Evolutionary conservation across 2,113 vertebrate species (phyloP).

Genomic region (Siphamia tubifer): DNA sequence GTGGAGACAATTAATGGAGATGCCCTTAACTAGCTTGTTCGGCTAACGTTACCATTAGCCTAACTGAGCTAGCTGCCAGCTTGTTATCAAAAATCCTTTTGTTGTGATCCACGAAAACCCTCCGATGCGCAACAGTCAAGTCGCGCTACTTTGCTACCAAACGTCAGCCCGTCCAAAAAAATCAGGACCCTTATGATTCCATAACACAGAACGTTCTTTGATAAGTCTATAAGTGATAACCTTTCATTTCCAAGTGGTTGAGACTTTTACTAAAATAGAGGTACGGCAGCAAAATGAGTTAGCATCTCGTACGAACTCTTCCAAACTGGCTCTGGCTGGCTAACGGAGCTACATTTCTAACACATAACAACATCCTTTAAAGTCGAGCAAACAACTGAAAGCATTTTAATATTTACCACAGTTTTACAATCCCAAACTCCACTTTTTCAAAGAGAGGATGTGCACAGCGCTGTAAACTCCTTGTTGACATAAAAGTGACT

Average conservation of each 20-base stretch:
- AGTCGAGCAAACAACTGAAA: conserved; percentile 44
- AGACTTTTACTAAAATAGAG: conserved; percentile 20
- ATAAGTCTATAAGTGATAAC: background rate
- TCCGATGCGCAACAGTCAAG: conserved; percentile 58
- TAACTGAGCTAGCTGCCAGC: conserved; percentile 57
- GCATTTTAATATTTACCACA: conserved; percentile 53
- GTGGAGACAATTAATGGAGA: background rate
- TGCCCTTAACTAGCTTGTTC: background rate
- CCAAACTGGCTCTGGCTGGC: conserved; percentile 54
- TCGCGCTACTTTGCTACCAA: conserved; percentile 26
- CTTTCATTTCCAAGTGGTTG: background rate
- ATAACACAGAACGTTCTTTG: background rate
- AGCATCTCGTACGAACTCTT: conserved; percentile 64
- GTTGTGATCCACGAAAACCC: conserved; percentile 68
- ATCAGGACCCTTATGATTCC: background rate
- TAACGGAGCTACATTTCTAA: conserved; percentile 46
- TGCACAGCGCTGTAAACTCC: background rate
- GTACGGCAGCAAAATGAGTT: conserved; percentile 36
- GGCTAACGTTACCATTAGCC: conserved; percentile 63
- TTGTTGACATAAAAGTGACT: conserved; percentile 9
- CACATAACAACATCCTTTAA: conserved; percentile 59
- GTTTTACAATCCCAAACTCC: conserved; percentile 4
- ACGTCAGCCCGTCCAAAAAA: background rate
- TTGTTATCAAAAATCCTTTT: conserved; percentile 79
- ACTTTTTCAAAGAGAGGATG: background rate